Evolutionary conservation across 2,797 vertebrate species (phyloP), one percentile per base, ranked within the genome.

Genomic region (Antennarius maculatus): DNA sequence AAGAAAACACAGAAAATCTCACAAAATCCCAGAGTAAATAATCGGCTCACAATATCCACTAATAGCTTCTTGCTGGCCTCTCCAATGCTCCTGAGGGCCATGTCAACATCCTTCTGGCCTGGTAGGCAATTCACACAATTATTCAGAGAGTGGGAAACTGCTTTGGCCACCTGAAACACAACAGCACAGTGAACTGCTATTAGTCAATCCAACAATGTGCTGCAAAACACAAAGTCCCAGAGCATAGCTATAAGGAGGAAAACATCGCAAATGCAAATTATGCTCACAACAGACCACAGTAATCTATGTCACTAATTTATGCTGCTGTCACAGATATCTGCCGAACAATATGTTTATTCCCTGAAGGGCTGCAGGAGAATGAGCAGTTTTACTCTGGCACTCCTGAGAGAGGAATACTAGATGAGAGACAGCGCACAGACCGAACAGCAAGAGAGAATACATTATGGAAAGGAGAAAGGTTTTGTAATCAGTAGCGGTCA

Each of bases 51-150:
- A 76, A 90, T 94, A 79, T 99, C 98, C 74, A 98, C 95, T 49
- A 99, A 94, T 58, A 99, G 92, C 87, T 98, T 99, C 91, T 99
- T 99, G 93, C 97, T 99, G 75, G 97, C 95, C 75, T 99, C 97
- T 6, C 97, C 97, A 0, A 99, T 99, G 86, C 96, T 98, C 88
- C 97, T 96, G 28, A 99, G 93, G 55, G 97, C 97, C 92, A 99
- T 96, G 58, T 99, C 97, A 58, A 99, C 97, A 76, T 99, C 97
- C 88, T 98, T 99, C 86, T 99, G 97, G 48, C 97, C 97, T 10
- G 97, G 97, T 61, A 99, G 94, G 89, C 97, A 99, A 81, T 99
- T 99, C 68, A 99, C 97, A 1, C 97, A 99, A 89, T 97, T 99
- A 86, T 99, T 99, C 88, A 99, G 86, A 3, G 97, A 99, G 88